phyloP scores from a whole-genome alignment of 2,888 invertebrate species.

The Carabus problematicus region DNA sequence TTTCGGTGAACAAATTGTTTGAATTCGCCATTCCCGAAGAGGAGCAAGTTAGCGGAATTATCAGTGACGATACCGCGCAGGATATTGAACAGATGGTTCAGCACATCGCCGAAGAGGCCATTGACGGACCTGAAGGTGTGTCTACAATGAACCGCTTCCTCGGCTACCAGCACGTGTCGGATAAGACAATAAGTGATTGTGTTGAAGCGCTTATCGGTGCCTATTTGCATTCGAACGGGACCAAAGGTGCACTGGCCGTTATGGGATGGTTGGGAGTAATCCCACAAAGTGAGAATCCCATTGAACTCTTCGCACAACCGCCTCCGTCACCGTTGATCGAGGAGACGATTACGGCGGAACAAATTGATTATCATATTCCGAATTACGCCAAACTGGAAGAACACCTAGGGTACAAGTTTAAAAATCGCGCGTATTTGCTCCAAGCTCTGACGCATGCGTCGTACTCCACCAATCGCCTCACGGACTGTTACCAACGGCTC shows the following conservation, averaged over 20 bases:
- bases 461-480: conserved; percentile 79
- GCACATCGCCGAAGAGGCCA: conserved; percentile 48
- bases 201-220: conserved; percentile 87
- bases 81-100: conserved; percentile 52
- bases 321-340: conserved; percentile 57
- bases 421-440: conserved; percentile 79
- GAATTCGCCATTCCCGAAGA: conserved; percentile 58
- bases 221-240: conserved; percentile 67
- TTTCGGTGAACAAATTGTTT: conserved; percentile 60
- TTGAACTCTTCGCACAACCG: conserved; percentile 48
- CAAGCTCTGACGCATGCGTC: conserved; percentile 96
- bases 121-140: conserved; percentile 42
- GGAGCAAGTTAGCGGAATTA: conserved; percentile 57
- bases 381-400: conserved; percentile 63
- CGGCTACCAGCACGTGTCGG: conserved; percentile 61
- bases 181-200: conserved; percentile 80
- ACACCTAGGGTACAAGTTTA: conserved; percentile 77
- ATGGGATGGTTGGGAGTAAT: conserved; percentile 67
- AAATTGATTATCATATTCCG: conserved; percentile 60
- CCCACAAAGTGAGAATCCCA: conserved; percentile 52
- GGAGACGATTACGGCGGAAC: conserved; percentile 54
- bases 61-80: conserved; percentile 49
- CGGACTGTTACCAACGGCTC: conserved; percentile 88
- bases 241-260: conserved; percentile 62
- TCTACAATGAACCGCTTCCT: conserved; percentile 59